Base-by-base conservation (phyloP, 1,140 invertebrate species). In the Bathynomus jamesi region DNA sequence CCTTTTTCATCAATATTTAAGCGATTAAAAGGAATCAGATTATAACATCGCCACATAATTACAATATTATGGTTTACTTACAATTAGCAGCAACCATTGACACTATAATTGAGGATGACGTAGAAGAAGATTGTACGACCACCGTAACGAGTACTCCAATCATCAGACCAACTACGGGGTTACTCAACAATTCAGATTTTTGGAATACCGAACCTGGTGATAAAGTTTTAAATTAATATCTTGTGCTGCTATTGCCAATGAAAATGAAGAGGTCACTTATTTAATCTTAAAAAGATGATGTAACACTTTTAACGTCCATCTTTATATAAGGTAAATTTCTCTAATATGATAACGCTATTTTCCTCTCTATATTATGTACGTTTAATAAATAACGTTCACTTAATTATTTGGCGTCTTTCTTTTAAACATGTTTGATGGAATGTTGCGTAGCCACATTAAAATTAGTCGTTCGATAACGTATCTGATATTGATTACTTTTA, bases 61-160 rank as follows among this genome's bases (percentile, higher is more conserved):
- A 53, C 21, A 53, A 40, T 53, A 53, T 53, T 32, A 17, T 32
- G 3, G 4, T 30, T 0, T 1, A 82, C 75, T 82, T 70, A 80
- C 79, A 73, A 40, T 78, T 65, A 30, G 78, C 73, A 4, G 78
- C 78, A 10, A 80, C 77, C 79, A 80, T 80, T 53, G 78, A 78
- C 28, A 80, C 78, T 24, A 87, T 79, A 25, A 87, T 85, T 3
- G 85, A 86, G 1, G 85, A 86, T 8, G 85, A 84, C 4, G 86
- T 87, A 10, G 85, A 86, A 4, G 84, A 85, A 74, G 83, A 84
- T 79, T 88, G 87, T 11, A 87, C 82, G 5, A 88, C 78, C 1
- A 87, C 85, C 3, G 87, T 87, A 4, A 83, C 82, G 65, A 87
- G 76, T 65, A 87, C 82, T 1, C 86, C 86, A 65, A 87, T 83